Conservation (phyloP, 2,888 invertebrate genomes). For the Stenodera caucasica region DNA sequence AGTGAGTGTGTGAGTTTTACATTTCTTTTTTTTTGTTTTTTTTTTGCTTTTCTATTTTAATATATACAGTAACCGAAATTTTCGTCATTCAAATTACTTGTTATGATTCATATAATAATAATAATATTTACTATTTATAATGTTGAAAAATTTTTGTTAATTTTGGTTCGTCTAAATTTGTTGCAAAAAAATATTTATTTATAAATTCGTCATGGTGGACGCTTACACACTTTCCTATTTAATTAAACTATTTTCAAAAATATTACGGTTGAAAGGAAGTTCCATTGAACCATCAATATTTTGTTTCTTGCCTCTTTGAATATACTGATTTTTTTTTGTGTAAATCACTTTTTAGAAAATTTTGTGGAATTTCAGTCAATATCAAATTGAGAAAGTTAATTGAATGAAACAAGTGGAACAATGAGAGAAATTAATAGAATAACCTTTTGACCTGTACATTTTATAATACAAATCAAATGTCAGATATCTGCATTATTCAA, state of each 20-base stretch:
- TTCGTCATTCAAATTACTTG: conserved; percentile 2
- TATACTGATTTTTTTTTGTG: too few relatives aligned
- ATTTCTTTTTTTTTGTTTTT: too few relatives aligned
- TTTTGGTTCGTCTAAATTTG: neutral
- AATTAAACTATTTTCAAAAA: conserved; percentile 11
- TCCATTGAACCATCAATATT: neutral
- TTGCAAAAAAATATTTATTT: conserved; percentile 15
- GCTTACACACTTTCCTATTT: conserved; percentile 13
- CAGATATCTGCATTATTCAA: neutral
- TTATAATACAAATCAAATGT: conserved; percentile 4
- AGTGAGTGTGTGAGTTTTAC: neutral
- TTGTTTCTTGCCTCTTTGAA: neutral
- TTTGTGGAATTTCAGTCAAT: neutral
- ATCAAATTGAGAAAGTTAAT: neutral
- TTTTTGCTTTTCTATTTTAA: too few relatives aligned
- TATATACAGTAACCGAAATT: neutral
- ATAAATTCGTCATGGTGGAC: conserved; percentile 18
- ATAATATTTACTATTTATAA: conserved; percentile 1
- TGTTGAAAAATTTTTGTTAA: neutral
- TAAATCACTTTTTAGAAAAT: too few relatives aligned
- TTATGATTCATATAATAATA: conserved; percentile 2
- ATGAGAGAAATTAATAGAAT: conserved; percentile 1
- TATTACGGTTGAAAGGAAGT: neutral
- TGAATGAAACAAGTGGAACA: conserved; percentile 3
- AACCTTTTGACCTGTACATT: neutral